These are phyloP conservation scores for Tychaedon coryphoeus DNA, from an alignment of 2,113 vertebrate species.

Conservation along the genomic window DNA sequence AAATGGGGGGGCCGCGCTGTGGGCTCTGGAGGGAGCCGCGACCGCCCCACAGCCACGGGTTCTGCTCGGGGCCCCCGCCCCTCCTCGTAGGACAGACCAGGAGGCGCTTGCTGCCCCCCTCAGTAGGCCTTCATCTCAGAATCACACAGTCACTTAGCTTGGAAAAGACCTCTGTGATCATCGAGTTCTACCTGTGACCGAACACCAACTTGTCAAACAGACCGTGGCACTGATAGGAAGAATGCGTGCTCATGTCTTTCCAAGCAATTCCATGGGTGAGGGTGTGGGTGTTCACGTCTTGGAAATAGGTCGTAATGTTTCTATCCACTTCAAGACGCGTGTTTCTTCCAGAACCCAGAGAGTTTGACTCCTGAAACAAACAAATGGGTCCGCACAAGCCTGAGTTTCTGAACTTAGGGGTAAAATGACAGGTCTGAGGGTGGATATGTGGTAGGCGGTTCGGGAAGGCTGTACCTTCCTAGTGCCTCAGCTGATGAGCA, in stretches of 20 bases:
- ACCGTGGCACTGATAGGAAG: background rate
- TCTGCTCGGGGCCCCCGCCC: fast-evolving
- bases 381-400: fast-evolving
- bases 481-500: background rate
- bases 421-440: background rate
- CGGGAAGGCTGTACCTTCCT: too few species aligned
- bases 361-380: background rate
- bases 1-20: background rate
- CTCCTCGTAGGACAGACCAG: too few species aligned
- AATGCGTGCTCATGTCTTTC: background rate
- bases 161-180: background rate
- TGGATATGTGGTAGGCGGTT: fast-evolving
- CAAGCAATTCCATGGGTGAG: background rate
- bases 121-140: background rate
- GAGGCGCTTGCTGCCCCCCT: fast-evolving
- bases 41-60: fast-evolving
- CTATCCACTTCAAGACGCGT: fast-evolving
- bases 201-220: too few species aligned
- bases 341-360: background rate
- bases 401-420: background rate
- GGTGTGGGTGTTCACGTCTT: background rate
- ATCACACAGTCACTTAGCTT: fast-evolving
- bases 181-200: fast-evolving
- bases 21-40: too few species aligned
- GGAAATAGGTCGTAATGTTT: background rate